Percentiles rank a stretch among this genome's conserved stretches.
These are phyloP conservation scores for Regulus satrapa DNA, from an alignment of 2,113 vertebrate species.

Conservation along the genomic window DNA sequence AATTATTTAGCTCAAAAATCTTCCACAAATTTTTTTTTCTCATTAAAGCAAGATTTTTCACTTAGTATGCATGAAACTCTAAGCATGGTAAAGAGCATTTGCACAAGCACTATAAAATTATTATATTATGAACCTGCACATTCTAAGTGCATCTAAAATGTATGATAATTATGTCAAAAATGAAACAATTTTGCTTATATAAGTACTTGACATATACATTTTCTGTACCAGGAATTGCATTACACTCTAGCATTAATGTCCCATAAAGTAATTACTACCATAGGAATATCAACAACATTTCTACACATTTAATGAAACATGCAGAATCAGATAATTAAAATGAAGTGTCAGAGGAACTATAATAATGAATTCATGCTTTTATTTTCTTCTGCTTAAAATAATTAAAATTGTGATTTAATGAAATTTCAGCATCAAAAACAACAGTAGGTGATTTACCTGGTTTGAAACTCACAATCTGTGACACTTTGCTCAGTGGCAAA, in stretches of 20 bases:
- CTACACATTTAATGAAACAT: neutral
- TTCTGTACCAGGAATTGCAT: neutral
- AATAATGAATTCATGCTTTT: neutral
- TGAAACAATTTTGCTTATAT: neutral
- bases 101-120: neutral
- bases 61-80: neutral
- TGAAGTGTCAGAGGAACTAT: neutral
- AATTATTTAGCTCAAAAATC: neutral
- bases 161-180: neutral
- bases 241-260: neutral
- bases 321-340: neutral
- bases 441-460: neutral
- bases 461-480: neutral
- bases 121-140: neutral
- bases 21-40: neutral
- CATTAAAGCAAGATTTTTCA: neutral
- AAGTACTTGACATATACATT: neutral
- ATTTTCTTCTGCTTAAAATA: neutral
- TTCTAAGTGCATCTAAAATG: neutral
- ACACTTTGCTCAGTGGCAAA: neutral
- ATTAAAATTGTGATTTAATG: fast-evolving
- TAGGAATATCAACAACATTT: neutral
- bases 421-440: neutral
- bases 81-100: neutral
- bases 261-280: neutral